Conservation (phyloP, 2,888 invertebrate genomes). For the Aelia acuminata region DNA sequence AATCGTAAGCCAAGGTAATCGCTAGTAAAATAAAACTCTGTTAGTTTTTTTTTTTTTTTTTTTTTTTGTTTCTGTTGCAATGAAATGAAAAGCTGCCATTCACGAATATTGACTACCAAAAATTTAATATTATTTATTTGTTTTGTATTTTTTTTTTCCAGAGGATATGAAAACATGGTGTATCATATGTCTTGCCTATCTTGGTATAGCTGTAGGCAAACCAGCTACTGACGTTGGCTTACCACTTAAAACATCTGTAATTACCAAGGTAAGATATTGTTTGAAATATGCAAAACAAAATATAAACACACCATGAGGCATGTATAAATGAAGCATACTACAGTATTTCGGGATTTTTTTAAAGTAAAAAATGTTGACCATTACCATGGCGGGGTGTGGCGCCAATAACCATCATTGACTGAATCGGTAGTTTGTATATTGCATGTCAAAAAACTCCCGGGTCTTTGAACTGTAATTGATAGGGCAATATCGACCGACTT, state of each 20-base stretch:
- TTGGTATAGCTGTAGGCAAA: conserved; percentile 9
- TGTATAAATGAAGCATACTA: no score
- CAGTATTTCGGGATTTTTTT: no score
- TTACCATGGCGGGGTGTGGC: not conserved
- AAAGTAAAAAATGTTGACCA: no score
- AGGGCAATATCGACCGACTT: not conserved
- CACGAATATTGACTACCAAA: not conserved
- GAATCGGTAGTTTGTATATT: not conserved
- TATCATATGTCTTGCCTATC: conserved; percentile 16
- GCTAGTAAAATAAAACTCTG: no score
- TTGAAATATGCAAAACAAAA: not conserved
- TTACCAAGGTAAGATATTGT: conserved; percentile 44
- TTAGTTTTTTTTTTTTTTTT: no score
- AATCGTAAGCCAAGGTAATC: no score
- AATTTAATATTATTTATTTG: not conserved
- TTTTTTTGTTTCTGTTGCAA: no score
- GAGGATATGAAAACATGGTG: conserved; percentile 53
- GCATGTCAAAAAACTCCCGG: not conserved
- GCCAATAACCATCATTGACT: not conserved
- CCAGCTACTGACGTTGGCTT: conserved; percentile 52
- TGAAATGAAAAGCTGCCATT: not conserved
- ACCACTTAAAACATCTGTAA: not conserved
- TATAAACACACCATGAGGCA: no score
- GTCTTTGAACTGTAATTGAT: conserved; percentile 32
- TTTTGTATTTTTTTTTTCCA: conserved; percentile 6